These are phyloP conservation scores for Lycorma delicatula DNA, from an alignment of 1,140 invertebrate species.

Conservation along the genomic window DNA sequence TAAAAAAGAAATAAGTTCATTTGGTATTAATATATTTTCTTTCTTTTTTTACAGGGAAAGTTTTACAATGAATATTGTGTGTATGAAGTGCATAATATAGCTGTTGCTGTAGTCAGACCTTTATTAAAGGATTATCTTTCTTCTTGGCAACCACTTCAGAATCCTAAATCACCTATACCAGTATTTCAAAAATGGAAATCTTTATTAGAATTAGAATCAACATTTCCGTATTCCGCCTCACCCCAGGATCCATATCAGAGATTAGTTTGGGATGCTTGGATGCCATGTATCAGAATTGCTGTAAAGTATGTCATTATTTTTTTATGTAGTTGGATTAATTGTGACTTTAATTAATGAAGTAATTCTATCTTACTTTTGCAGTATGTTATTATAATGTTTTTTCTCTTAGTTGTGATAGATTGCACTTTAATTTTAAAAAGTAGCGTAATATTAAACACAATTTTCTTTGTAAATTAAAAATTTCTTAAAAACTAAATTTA, in stretches of 20 bases:
- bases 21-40: too few species aligned
- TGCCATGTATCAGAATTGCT: constrained; percentile 66
- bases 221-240: constrained; percentile 38
- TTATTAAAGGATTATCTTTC: constrained; percentile 57
- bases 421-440: too few species aligned
- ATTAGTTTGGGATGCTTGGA: constrained; percentile 83
- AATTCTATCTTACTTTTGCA: too few species aligned
- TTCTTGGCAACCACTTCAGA: constrained; percentile 65
- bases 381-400: too few species aligned
- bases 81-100: constrained; percentile 55
- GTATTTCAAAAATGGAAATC: constrained; percentile 65
- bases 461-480: too few species aligned
- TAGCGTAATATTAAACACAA: too few species aligned
- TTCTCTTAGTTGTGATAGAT: too few species aligned
- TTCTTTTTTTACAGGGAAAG: constrained; percentile 36
- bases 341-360: too few species aligned
- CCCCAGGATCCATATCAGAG: constrained; percentile 67
- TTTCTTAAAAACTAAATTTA: too few species aligned
- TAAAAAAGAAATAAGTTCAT: constrained; percentile 1
- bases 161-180: constrained; percentile 49
- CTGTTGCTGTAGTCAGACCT: constrained; percentile 52
- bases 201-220: constrained; percentile 47
- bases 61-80: constrained; percentile 53
- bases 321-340: too few species aligned
- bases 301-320: constrained; percentile 45